A percentile compares a stretch with the other conserved stretches of the same genome.
phyloP scores from a whole-genome alignment of 2,888 invertebrate species.

The Tromatobia lineatoria region DNA sequence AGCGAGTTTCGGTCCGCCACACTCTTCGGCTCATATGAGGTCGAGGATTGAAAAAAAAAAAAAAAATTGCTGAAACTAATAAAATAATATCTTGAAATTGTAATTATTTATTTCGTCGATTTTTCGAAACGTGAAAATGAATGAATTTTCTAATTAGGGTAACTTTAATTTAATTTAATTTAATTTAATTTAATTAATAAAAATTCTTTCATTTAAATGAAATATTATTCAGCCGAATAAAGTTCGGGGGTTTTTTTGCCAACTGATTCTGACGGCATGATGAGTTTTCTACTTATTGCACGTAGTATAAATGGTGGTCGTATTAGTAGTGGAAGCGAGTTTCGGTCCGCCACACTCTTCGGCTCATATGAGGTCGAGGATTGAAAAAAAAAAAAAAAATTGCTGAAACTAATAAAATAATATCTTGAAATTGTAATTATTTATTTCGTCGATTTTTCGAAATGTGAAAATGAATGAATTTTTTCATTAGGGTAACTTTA shows the following conservation, averaged over 20 bases:
- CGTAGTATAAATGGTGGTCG: background rate
- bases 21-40: constrained; percentile 16
- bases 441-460: background rate
- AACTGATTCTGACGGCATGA: no score
- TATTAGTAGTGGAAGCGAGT: constrained; percentile 14
- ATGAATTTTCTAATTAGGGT: no score
- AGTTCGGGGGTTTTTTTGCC: no score
- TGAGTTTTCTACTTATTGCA: constrained; percentile 48
- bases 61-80: background rate
- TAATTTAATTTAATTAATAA: no score
- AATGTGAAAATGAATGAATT: background rate
- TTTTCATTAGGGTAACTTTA: no score
- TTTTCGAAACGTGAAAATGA: background rate
- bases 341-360: constrained; percentile 35
- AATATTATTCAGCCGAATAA: background rate
- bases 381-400: constrained; percentile 1
- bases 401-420: background rate
- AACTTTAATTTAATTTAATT: no score
- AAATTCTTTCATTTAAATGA: background rate
- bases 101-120: background rate
- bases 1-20: constrained; percentile 35
- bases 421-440: background rate
- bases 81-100: background rate
- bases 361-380: constrained; percentile 18
- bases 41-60: constrained; percentile 15